These are phyloP conservation scores for Ptilorrhoa leucosticta DNA, from an alignment of 2,113 vertebrate genomes.

Conservation along the genomic window DNA sequence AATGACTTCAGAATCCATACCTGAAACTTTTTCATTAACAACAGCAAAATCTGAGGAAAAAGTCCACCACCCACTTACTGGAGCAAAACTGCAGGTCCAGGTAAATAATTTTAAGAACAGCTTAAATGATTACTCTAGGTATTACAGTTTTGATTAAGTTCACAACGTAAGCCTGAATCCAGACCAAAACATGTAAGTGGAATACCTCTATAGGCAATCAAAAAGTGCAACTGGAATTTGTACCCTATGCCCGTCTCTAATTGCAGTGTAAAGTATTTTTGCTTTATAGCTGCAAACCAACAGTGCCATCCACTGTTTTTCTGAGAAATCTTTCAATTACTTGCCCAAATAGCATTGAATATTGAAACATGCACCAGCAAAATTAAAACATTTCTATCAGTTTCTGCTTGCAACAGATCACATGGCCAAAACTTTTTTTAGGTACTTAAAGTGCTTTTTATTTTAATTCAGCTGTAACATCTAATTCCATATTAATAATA, in stretches of 20 bases:
- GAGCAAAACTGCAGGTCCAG: background rate
- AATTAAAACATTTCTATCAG: background rate
- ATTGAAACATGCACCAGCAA: background rate
- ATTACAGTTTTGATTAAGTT: background rate
- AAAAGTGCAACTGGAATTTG: background rate
- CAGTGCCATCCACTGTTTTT: slow-evolving; percentile 66
- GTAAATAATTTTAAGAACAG: background rate
- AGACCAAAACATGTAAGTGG: background rate
- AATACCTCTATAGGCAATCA: background rate
- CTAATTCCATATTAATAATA: background rate
- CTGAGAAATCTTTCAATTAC: slow-evolving; percentile 50
- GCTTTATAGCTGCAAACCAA: slow-evolving; percentile 62
- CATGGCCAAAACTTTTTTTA: background rate
- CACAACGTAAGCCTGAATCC: background rate
- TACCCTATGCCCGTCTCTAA: background rate
- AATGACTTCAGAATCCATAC: background rate
- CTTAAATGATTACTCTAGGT: background rate
- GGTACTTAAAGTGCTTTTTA: background rate
- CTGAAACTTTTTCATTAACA: background rate
- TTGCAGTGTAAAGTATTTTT: background rate
- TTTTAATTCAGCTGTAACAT: background rate
- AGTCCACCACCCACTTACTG: background rate
- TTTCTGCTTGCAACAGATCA: background rate
- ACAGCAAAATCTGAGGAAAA: background rate
- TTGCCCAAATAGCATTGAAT: background rate